phyloP scores from a whole-genome alignment of 2,113 vertebrate genomes.

The Turnix velox region DNA sequence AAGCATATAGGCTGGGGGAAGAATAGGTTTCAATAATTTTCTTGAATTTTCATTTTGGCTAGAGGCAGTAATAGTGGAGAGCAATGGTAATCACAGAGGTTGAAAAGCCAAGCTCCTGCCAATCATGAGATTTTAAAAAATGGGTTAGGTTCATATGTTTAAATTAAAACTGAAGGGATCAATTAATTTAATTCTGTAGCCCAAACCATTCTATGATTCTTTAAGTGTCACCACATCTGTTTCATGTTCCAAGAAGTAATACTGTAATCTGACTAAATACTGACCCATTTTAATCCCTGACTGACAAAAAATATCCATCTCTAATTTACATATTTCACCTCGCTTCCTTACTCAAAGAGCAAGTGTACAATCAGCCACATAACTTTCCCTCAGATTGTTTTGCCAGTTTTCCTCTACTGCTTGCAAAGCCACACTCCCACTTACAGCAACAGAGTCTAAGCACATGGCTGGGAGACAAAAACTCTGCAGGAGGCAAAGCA shows the following conservation, averaged over 20 bases:
- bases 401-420: not conserved
- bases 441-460: not conserved
- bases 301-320: not conserved
- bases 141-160: not conserved
- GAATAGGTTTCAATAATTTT: not conserved
- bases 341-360: not conserved
- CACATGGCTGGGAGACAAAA: not conserved
- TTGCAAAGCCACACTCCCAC: not conserved
- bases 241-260: not conserved
- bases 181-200: too few relatives aligned
- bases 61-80: not conserved
- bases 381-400: not conserved
- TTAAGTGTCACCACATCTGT: not conserved
- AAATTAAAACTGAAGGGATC: not conserved
- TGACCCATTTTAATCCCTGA: not conserved
- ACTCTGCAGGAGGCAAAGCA: not conserved
- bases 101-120: not conserved
- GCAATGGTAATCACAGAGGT: not conserved
- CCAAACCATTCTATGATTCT: too few relatives aligned
- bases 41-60: not conserved
- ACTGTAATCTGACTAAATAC: not conserved
- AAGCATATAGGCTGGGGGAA: not conserved
- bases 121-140: not conserved
- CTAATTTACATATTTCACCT: not conserved
- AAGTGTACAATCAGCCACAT: not conserved